Base-by-base conservation (phyloP, 2,797 vertebrate species). In the Perodicticus potto region DNA sequence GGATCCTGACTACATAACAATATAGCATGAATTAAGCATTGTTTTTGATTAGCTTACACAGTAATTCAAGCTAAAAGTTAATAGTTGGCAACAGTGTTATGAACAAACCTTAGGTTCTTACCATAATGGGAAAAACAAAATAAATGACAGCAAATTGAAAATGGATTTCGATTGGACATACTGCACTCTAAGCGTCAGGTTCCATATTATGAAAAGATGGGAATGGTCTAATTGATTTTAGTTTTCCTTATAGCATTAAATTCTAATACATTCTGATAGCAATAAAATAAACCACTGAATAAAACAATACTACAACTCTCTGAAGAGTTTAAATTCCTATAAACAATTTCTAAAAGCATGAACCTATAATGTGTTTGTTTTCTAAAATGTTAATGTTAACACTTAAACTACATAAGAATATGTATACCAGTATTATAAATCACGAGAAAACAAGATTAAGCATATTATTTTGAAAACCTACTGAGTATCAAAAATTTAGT, bases 381-480 rank as follows among this genome's bases (percentile, higher is more conserved):
- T 76, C 59, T 81, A 65, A 89, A 87, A 53, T 57, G 59, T 53
- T 53, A 94, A 7, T 32, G n/a, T 40, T 93, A 74, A 69, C 4
- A 69, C 7, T 61, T 92, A 85, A 92, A 93, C 70, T 92, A 32
- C 11, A 27, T 63, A 57, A 87, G 53, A 94, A 76, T 94, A 67
- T 29, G 20, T 78, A 76, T 37, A 65, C 16, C 81, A 45, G 10
- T 86, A 27, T 53, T 86, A 20, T 78, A 73, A 59, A 81, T 70
- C n/a, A 93, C 22, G 90, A n/a, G 63, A 85, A 93, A 95, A 67
- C 37, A 76, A 94, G 61, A 89, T 45, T 72, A 93, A 80, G 34
- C 14, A n/a, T 53, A 81, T 81, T 95, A 87, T 85, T 95, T 94
- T 89, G 55, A 92, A 95, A 90, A 65, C 8, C 77, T 93, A 74